A percentile compares a stretch with the other conserved stretches of the same genome.
These are phyloP conservation scores for Acrossocheilus wenchowensis DNA, from an alignment of 2,797 vertebrate genomes.

Conservation along the genomic window DNA sequence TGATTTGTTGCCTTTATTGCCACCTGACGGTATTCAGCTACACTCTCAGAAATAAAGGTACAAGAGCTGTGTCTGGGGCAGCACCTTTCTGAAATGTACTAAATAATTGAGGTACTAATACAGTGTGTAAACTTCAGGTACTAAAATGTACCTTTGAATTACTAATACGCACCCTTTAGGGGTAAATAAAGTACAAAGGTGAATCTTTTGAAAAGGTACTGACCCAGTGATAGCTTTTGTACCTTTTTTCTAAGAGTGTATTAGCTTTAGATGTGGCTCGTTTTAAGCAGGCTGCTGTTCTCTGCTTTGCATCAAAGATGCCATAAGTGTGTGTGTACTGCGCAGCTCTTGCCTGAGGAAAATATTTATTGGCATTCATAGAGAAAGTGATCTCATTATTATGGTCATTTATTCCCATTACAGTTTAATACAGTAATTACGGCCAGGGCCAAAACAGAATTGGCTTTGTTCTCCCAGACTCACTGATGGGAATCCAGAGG, in stretches of 20 bases:
- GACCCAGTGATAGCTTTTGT: neutral
- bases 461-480: conserved; percentile 72
- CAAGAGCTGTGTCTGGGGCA: neutral
- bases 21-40: neutral
- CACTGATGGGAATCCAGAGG: conserved; percentile 64
- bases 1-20: neutral
- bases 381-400: conserved; percentile 79
- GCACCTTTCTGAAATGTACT: neutral
- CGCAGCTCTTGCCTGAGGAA: conserved; percentile 67
- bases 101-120: neutral
- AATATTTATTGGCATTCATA: conserved; percentile 73
- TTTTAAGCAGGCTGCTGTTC: conserved; percentile 9
- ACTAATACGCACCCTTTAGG: neutral
- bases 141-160: neutral
- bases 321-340: conserved; percentile 7
- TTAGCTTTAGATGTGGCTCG: neutral
- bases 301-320: conserved; percentile 15
- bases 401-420: conserved; percentile 75
- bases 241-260: neutral
- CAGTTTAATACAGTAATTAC: conserved; percentile 80
- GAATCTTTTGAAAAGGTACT: neutral
- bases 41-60: neutral
- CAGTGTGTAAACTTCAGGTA: neutral
- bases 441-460: conserved; percentile 71
- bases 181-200: neutral